Conservation (phyloP, 1,140 invertebrate species). For the Meloidogyne floridensis region DNA sequence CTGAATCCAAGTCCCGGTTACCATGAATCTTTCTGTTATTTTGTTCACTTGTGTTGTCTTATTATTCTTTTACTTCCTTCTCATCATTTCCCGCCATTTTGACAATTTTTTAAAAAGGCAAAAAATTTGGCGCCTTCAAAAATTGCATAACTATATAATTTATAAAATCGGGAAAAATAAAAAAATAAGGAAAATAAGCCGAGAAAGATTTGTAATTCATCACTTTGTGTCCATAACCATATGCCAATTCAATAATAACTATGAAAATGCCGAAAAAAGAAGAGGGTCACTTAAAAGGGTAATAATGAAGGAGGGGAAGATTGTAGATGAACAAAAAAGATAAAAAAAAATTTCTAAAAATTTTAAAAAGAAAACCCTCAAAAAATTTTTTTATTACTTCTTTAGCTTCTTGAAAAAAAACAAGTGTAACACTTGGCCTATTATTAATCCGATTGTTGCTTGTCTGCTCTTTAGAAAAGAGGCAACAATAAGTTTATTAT, state of each 20-base stretch:
- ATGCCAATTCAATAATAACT: neutral
- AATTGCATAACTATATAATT: neutral
- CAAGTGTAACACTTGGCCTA: neutral
- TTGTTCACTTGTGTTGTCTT: neutral
- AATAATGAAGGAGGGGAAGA: neutral
- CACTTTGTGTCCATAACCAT: slow-evolving; percentile 6
- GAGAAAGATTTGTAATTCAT: neutral
- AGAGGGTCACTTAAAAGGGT: neutral
- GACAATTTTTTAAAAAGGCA: neutral
- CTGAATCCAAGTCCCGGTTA: too few species aligned
- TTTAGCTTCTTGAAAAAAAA: too few species aligned
- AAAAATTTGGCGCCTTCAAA: neutral
- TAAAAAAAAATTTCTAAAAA: too few species aligned
- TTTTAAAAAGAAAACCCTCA: too few species aligned
- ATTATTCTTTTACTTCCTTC: neutral
- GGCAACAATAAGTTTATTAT: neutral
- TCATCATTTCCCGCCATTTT: neutral
- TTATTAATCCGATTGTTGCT: neutral
- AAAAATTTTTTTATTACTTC: too few species aligned
- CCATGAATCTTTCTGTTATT: neutral
- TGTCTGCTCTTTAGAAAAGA: neutral
- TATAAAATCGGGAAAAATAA: neutral
- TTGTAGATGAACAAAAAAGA: neutral
- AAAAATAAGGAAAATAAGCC: neutral
- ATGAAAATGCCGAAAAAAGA: neutral